Evolutionary conservation across 2,888 invertebrate species (phyloP), one percentile per base, ranked within the genome.

Genomic region (Pocota personata): DNA sequence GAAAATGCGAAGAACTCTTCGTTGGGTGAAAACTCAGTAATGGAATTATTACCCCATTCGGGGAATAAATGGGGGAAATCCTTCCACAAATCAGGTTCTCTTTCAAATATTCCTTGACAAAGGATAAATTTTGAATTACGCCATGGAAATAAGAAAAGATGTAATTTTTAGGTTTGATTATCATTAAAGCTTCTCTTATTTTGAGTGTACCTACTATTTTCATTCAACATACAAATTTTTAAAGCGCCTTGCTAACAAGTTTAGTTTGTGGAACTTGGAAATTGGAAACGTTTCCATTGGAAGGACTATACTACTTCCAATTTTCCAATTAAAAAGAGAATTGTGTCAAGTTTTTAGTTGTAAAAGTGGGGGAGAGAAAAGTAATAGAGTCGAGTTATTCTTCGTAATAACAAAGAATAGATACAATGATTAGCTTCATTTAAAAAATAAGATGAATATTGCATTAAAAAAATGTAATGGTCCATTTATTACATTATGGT

Each of bases 261-360:
- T 48, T 21, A 24, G 24, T 58, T 43, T 60, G 58, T 72, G 72
- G 72, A 72, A 48, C 35, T 14, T 72, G 72, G 72, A 60, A 72
- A 72, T 57, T 48, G 16, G 8, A 37, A 40, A 3, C 24, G 35
- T 6, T 72, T 72, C 71, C 71, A 72, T 12, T 48, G 35, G 58
- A 58, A 60, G 5, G 2, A 4, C 2, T 0, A 5, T 19, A 30
- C 43, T 14, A 52, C 37, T 55, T 66, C 40, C 24, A 35, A n/a
- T 66, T 76, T 76, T 66, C 55, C 69, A 57, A 66, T 37, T 46
- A 8, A 12, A 55, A 64, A 58, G 58, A 58, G 69, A 82, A 77
- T 71, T 77, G 66, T 82, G 77, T 77, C 77, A 82, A 77, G 71
- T 66, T 66, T 46, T 66, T 50, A 66, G 64, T 77, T 66, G 82